Evolutionary conservation across 2,113 vertebrate genomes (phyloP), one percentile per base, ranked within the genome.

Genomic region (Heterochromis multidens): DNA sequence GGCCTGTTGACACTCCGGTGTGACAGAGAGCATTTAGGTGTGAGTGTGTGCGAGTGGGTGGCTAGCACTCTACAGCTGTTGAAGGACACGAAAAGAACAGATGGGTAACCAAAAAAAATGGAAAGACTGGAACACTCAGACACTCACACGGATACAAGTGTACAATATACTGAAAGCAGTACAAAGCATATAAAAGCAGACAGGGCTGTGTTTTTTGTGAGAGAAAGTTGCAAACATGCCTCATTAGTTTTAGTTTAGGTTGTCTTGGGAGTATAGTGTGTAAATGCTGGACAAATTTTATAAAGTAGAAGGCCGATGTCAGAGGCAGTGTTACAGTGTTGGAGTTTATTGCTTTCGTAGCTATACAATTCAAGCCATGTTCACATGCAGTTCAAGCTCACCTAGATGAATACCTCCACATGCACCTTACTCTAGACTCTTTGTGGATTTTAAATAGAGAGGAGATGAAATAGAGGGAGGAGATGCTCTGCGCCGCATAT

Each of bases 71-170:
- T 88, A 87, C 91, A 93, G 89, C 92, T 92, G 92, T 85, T 92
- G 92, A 91, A 87, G 82, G 91, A 91, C 88, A 86, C 6, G 70
- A 65, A 54, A 23, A 59, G 81, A 91, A 87, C 93, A 94, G 92
- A 94, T 93, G 92, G 86, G 33, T 31, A 58, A 27, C 13, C 29
- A 31, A 59, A 56, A 77, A 80, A 49, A 76, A 70, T 43, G 10
- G 3, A 80, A 37, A 80, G 1, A 7, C n/a, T 61, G 63, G 87
- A 59, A 77, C 49, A 77, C 40, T 88, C 19, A 63, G 43, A 56
- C 59, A 83, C 61, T 80, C 84, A 74, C 8, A 67, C 49, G n/a
- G 29, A 58, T 56, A 59, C 65, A 58, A 80, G 21, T 31, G n/a
- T 78, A 4, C 46, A 54, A n/a, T 54, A 74, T 54, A 52, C 29